Percentiles rank a stretch among this genome's conserved stretches.
Conservation (phyloP, 2,113 vertebrate species). For the Melospiza georgiana region DNA sequence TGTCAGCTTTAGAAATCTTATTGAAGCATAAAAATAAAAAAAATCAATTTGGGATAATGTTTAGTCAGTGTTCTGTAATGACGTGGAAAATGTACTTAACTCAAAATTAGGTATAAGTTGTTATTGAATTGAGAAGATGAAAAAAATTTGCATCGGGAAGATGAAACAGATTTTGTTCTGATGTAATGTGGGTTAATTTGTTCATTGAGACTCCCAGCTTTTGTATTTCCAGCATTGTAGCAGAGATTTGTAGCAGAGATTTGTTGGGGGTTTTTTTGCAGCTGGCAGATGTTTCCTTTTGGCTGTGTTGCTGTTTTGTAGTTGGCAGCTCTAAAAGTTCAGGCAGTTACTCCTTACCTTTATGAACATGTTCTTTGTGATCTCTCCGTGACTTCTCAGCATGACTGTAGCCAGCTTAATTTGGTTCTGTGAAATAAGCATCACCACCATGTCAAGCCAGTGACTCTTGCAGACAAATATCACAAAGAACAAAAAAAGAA, state of each 20-base stretch:
- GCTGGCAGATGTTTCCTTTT: background rate
- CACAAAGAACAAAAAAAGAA: background rate
- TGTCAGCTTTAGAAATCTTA: background rate
- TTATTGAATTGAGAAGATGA: background rate
- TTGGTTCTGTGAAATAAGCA: conserved; percentile 6
- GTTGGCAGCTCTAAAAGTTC: background rate
- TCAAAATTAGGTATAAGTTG: background rate
- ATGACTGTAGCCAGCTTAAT: background rate
- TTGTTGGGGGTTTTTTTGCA: background rate
- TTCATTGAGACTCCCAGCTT: background rate
- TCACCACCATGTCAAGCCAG: background rate
- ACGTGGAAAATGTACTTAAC: background rate
- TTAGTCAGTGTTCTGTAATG: background rate
- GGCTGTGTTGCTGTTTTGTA: background rate
- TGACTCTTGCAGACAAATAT: background rate
- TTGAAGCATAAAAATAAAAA: background rate
- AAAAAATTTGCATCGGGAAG: background rate
- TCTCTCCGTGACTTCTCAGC: background rate
- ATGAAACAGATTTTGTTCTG: background rate
- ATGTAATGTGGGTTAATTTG: background rate
- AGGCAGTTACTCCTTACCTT: background rate
- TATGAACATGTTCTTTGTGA: background rate
- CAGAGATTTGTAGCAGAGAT: background rate
- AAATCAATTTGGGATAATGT: background rate
- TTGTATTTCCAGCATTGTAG: background rate